Evolutionary conservation across 2,797 vertebrate genomes (phyloP), one percentile per base, ranked within the genome.

Genomic region (Sternarchorhynchus goeldii): DNA sequence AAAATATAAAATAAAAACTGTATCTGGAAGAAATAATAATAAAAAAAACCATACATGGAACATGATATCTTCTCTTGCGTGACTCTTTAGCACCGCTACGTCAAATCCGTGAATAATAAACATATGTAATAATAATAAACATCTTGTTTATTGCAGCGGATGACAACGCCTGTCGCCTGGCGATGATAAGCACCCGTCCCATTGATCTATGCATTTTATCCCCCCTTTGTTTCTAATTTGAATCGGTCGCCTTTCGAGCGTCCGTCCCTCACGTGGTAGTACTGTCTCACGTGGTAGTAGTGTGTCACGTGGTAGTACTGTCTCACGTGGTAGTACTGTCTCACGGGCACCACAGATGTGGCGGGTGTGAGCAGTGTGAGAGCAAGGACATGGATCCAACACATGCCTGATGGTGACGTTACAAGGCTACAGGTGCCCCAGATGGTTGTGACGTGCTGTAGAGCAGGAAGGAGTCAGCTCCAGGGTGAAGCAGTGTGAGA

Each of bases 101-200:
- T 88, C 87, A 88, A 85, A 90, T 88, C 80, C 73, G 78, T 66
- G 82, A 86, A 75, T 25, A 25, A 25, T 25, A 25, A 25, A 25
- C 25, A 25, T 25, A 25, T 25, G 1, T 25, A 25, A 25, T 25
- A 25, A 25, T 25, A 25, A 25, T 25, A 25, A 25, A 25, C 25
- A 83, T 87, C 81, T 87, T 85, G 91, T 90, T 90, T 88, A 91
- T 87, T 91, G 84, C 86, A 82, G 87, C 80, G 85, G 88, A 86
- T 83, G 55, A 58, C 83, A 85, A 82, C 77, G 68, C 14, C 67
- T 72, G 70, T 67, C 80, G 78, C 77, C 84, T 16, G 39, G 64
- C n/a, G 79, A 82, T 67, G 77, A 80, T 60, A 85, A 31, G 63
- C 31, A 25, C 25, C 25, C 25, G 1, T 25, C 25, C 25, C 25